Percentiles rank a stretch among this genome's conserved stretches.
phyloP scores from a whole-genome alignment of 1,140 invertebrate genomes.

The Drosophila tsacasi region DNA sequence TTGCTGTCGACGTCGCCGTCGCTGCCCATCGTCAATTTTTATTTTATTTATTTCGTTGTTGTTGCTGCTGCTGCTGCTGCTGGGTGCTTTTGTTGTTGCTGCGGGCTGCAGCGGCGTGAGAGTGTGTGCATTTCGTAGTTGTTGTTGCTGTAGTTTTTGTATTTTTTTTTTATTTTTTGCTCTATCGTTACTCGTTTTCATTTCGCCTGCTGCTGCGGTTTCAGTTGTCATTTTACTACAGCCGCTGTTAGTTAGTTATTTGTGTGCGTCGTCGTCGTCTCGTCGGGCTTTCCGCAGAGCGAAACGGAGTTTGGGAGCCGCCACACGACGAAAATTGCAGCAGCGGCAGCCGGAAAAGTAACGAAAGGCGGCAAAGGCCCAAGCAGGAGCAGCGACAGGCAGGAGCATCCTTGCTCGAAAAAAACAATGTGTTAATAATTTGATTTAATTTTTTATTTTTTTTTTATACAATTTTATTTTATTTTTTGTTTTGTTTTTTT shows the following conservation, averaged over 20 bases:
- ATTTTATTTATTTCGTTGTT: conserved; percentile 47
- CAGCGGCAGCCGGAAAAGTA: conserved; percentile 20
- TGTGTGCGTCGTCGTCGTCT: conserved; percentile 77
- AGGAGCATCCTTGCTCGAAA: conserved; percentile 8
- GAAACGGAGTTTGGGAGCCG: conserved; percentile 25
- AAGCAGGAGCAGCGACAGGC: background rate
- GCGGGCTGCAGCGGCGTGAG: conserved; percentile 24
- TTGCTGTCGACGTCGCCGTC: conserved; percentile 39
- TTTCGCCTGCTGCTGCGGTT: conserved; percentile 77
- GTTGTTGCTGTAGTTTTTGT: conserved; percentile 29
- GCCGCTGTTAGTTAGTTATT: conserved; percentile 79
- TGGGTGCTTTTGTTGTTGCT: conserved; percentile 22
- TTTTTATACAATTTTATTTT: background rate
- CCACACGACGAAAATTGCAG: conserved; percentile 7
- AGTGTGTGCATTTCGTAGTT: conserved; percentile 25
- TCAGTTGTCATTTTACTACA: conserved; percentile 82
- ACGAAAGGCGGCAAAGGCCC: background rate
- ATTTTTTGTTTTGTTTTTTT: background rate
- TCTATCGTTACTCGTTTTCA: conserved; percentile 78
- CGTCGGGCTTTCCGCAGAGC: conserved; percentile 38
- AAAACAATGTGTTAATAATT: background rate
- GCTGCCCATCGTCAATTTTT: conserved; percentile 55
- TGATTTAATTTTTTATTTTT: background rate
- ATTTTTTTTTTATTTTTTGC: conserved; percentile 47
- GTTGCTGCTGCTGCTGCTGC: conserved; percentile 22